A percentile compares a stretch with the other conserved stretches of the same genome.
Conservation (phyloP, 2,888 invertebrate genomes). For the Polydesmus complanatus region DNA sequence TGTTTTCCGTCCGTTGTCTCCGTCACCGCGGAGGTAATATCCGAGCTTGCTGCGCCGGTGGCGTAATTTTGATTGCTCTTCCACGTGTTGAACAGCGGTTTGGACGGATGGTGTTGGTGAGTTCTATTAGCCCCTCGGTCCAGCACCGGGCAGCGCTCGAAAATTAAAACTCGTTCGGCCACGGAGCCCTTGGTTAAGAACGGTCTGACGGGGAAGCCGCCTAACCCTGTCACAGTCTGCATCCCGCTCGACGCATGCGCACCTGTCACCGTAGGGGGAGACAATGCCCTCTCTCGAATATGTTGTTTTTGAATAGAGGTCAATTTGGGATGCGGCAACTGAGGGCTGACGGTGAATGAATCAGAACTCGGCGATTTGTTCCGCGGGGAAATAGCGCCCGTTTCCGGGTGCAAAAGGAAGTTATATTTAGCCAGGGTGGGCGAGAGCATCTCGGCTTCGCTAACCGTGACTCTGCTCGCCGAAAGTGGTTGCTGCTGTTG, state of each 20-base stretch:
- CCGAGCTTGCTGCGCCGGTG: not conserved
- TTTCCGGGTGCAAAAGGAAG: not conserved
- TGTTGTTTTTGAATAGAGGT: conserved; percentile 47
- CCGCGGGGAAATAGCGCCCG: not conserved
- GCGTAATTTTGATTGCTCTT: not conserved
- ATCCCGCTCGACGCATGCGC: conserved; percentile 10
- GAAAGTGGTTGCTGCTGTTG: conserved; percentile 17
- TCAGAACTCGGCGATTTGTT: conserved; percentile 23
- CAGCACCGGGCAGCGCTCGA: conserved; percentile 57
- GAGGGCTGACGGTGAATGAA: conserved; percentile 24
- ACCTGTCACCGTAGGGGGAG: conserved; percentile 20
- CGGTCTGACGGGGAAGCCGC: conserved; percentile 56
- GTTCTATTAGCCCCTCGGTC: conserved; percentile 11
- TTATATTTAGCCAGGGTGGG: not conserved
- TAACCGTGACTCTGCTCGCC: conserved; percentile 14
- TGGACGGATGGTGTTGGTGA: conserved; percentile 13
- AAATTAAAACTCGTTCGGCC: conserved; percentile 76
- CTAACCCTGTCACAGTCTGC: conserved; percentile 9
- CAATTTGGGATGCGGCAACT: conserved; percentile 51
- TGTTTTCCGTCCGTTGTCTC: not conserved
- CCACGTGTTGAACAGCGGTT: conserved; percentile 14
- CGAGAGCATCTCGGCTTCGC: conserved; percentile 9
- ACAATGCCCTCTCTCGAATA: conserved; percentile 25
- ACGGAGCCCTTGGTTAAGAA: conserved; percentile 80
- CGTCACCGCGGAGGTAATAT: not conserved